These are phyloP conservation scores for Ciconia nigra DNA, from an alignment of 2,797 vertebrate species.

Conservation along the genomic window DNA sequence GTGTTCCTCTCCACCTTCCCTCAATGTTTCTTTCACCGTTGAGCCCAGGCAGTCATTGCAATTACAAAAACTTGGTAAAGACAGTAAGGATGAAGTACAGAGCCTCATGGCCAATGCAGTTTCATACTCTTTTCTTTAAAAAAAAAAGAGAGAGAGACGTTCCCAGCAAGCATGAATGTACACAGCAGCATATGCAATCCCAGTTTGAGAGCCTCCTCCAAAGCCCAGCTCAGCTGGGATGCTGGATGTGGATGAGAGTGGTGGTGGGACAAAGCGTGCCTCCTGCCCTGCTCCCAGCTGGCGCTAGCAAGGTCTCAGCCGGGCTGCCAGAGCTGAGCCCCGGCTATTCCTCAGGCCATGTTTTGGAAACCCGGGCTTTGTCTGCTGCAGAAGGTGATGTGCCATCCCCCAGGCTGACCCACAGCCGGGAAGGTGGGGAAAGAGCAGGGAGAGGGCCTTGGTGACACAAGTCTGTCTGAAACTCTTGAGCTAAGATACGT, in stretches of 20 bases:
- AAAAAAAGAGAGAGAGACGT: neutral
- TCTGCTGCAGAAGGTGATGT: neutral
- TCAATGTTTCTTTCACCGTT: neutral
- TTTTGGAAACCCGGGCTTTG: neutral
- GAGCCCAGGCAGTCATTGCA: neutral
- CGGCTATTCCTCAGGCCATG: neutral
- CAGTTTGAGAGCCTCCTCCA: neutral
- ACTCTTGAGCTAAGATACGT: neutral
- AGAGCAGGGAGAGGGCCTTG: neutral
- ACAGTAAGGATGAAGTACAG: neutral
- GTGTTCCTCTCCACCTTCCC: neutral
- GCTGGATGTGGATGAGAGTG: neutral
- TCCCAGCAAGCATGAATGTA: neutral
- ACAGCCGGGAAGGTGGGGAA: neutral
- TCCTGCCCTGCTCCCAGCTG: neutral
- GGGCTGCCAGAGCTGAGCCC: neutral
- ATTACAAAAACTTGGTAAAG: neutral
- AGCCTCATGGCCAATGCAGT: neutral
- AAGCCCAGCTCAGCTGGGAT: neutral
- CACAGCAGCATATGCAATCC: rapidly evolving
- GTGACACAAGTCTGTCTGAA: neutral
- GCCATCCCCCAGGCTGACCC: neutral
- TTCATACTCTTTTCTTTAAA: neutral
- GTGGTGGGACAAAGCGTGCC: neutral
- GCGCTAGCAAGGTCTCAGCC: rapidly evolving